Base-by-base conservation (phyloP, 2,797 vertebrate genomes). In the Poeciliopsis gracilis region DNA sequence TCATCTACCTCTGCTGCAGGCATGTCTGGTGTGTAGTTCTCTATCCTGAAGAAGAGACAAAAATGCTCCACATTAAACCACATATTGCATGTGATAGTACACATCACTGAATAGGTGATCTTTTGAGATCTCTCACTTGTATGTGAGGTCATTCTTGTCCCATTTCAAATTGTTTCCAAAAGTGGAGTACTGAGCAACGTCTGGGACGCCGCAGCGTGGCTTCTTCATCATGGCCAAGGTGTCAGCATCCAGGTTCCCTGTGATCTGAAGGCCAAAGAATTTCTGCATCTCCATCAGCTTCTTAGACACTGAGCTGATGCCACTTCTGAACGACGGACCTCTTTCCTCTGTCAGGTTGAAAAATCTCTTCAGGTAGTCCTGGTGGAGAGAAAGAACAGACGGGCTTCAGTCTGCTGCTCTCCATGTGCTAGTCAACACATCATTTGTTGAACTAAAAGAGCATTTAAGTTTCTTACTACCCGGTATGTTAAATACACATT, bases 1-100 rank as follows among this genome's bases (percentile, higher is more conserved):
- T 93, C 82, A n/a, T 98, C 97, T 69, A 99, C 95, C 63, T 98
- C 96, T 8, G 93, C 38, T 59, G 0, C 25, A 4, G 91, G 72
- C 97, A 99, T 96, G 86, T 99, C 98, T 6, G 97, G 97, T 5
- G 97, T 98, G 87, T 97, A 95, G 92, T 97, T 99, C 83, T 94
- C 77, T 77, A 98, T 97, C 92, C 98, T 99, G 84, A 25, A 75
- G 30, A 63, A 63, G 30, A 5, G 13, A 43, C 12, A 13, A 36
- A 51, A 73, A 74, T 6, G 20, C 4, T 30, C 1, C 23, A 1
- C 6, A 43, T 41, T 53, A 15, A 70, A 43, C n/a, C 33, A 36
- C 33, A 36, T 36, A 2, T 2, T 30, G 13, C 12, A 6, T 18
- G 8, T 1, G 45, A 6, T 6, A 43, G 10, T 41, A 1, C 3